phyloP scores from a whole-genome alignment of 2,797 vertebrate species.

The Hydrocynus forskahlii region DNA sequence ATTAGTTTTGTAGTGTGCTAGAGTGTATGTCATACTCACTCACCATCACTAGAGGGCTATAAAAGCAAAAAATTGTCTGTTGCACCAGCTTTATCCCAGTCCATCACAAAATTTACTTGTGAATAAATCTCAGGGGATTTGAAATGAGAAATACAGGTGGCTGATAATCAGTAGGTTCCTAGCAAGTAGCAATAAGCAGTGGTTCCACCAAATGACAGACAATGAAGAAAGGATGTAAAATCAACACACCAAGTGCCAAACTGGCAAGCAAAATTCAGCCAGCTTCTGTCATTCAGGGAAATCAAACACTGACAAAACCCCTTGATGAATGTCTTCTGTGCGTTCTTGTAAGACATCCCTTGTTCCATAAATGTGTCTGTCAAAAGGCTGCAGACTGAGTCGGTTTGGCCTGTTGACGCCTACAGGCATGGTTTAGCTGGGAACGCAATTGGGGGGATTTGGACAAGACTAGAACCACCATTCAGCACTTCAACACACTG shows the following conservation, averaged over 20 bases:
- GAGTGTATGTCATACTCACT: constrained; percentile 27
- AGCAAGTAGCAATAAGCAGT: constrained; percentile 3
- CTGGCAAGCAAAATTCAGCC: constrained; percentile 4
- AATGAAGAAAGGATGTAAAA: background rate
- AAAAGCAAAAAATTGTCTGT: constrained; percentile 34
- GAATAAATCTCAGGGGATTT: constrained; percentile 33
- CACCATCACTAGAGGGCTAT: constrained; percentile 58
- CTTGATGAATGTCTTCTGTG: constrained; percentile 40
- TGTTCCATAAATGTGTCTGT: constrained; percentile 48
- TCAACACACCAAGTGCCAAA: constrained; percentile 2
- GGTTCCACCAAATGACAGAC: background rate
- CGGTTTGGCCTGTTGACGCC: constrained; percentile 19
- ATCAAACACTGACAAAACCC: constrained; percentile 13
- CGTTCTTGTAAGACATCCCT: constrained; percentile 42
- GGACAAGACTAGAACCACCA: constrained; percentile 56
- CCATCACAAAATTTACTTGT: constrained; percentile 22
- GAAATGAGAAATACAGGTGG: constrained; percentile 33
- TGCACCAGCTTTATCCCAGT: constrained; percentile 23
- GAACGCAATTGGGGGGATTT: constrained; percentile 64
- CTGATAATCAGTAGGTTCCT: constrained; percentile 26
- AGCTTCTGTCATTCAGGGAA: constrained; percentile 23
- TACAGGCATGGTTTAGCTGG: constrained; percentile 52
- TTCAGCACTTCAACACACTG: constrained; percentile 62
- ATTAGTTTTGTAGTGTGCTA: too few species aligned
- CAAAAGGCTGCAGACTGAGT: constrained; percentile 38